Conservation (phyloP, 1,140 invertebrate species). For the Lineus longissimus region DNA sequence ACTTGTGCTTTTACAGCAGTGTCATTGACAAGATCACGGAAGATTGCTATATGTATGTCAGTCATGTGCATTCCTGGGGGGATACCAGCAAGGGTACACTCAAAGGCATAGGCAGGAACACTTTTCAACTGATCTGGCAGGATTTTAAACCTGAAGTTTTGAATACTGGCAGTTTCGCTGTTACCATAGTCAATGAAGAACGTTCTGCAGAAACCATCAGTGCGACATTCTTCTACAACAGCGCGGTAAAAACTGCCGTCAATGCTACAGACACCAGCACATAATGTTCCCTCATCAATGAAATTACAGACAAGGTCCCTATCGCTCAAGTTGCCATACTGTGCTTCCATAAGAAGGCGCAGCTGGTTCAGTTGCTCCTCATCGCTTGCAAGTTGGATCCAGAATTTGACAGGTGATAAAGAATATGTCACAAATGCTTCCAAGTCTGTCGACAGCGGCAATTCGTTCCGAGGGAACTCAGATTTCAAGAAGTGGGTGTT, state of each 20-base stretch:
- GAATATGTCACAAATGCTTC: background rate
- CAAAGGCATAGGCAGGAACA: background rate
- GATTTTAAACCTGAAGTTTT: background rate
- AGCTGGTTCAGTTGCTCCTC: background rate
- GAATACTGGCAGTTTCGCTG: background rate
- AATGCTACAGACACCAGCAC: background rate
- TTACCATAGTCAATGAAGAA: conserved; percentile 8
- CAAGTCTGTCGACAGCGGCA: background rate
- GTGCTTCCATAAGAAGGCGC: background rate
- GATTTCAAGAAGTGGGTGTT: too few species aligned
- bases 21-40: background rate
- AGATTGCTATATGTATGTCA: background rate
- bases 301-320: too few species aligned
- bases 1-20: background rate
- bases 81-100: background rate
- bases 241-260: background rate
- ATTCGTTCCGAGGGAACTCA: too few species aligned
- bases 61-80: background rate
- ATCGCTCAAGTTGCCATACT: background rate
- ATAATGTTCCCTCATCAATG: conserved; percentile 1
- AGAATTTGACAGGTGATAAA: conserved; percentile 8
- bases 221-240: background rate
- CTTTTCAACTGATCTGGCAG: background rate
- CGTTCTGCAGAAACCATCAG: background rate
- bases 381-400: background rate